phyloP scores from a whole-genome alignment of 2,113 vertebrate genomes.

The Ellobius talpinus region DNA sequence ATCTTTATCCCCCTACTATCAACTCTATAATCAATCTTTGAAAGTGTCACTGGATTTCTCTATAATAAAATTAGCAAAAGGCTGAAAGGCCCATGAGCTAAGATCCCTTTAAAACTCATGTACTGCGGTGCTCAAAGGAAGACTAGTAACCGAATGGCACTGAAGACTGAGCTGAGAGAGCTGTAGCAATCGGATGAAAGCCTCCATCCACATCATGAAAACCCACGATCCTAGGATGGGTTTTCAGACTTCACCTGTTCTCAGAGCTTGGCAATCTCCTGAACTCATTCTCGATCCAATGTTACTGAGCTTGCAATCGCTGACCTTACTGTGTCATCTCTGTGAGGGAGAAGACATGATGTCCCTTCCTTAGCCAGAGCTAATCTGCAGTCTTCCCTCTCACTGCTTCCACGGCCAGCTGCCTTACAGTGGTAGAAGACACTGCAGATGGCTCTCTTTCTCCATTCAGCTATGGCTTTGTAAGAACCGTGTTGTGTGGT shows the following conservation, averaged over 20 bases:
- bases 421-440: not conserved
- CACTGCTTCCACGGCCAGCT: not conserved
- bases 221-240: not conserved
- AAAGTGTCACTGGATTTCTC: slow-evolving; percentile 29
- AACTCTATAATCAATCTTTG: not conserved
- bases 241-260: not conserved
- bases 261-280: not conserved
- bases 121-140: not conserved
- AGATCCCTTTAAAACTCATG: not conserved
- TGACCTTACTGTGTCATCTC: not conserved
- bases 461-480: not conserved
- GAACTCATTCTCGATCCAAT: not conserved
- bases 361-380: not conserved
- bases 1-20: not conserved
- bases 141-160: not conserved
- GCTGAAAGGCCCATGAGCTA: not conserved
- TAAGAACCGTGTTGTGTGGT: not conserved
- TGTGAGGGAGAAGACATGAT: not conserved
- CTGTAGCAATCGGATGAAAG: not conserved
- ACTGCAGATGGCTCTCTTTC: not conserved
- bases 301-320: not conserved
- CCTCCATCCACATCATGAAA: not conserved
- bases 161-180: not conserved
- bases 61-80: not conserved
- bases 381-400: not conserved